phyloP scores from a whole-genome alignment of 1,140 invertebrate species.

The Drosophila gunungcola region DNA sequence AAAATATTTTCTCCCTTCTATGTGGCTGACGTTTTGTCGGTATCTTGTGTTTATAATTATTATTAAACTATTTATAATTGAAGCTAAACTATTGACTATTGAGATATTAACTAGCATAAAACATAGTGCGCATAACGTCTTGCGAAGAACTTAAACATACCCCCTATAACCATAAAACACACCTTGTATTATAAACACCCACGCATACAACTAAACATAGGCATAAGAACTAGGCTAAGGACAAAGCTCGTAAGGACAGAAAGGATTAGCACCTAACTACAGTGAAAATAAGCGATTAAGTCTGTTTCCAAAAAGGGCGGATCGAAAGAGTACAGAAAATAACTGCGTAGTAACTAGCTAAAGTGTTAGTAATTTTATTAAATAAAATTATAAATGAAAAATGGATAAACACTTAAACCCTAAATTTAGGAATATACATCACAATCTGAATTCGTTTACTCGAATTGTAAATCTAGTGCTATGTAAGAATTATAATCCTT shows the following conservation, averaged over 20 bases:
- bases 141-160: constrained; percentile 55
- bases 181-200: constrained; percentile 76
- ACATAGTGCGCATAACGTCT: constrained; percentile 67
- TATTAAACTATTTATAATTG: constrained; percentile 79
- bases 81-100: constrained; percentile 82
- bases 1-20: constrained; percentile 16
- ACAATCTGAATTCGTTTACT: constrained; percentile 47
- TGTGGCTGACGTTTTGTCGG: constrained; percentile 23
- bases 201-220: constrained; percentile 44
- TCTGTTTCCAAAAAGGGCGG: constrained; percentile 10
- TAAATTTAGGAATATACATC: constrained; percentile 50
- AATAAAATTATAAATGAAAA: constrained; percentile 74
- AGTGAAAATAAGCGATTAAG: constrained; percentile 51
- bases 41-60: constrained; percentile 68
- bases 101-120: constrained; percentile 77
- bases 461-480: constrained; percentile 44
- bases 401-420: constrained; percentile 53
- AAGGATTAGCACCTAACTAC: constrained; percentile 62
- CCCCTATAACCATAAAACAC: constrained; percentile 53
- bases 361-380: constrained; percentile 83
- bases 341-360: constrained; percentile 75
- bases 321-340: constrained; percentile 31
- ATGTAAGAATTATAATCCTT: constrained; percentile 41
- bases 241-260: constrained; percentile 52
- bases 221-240: constrained; percentile 62